Conservation (phyloP, 2,113 vertebrate species). For the Chamaea fasciata region DNA sequence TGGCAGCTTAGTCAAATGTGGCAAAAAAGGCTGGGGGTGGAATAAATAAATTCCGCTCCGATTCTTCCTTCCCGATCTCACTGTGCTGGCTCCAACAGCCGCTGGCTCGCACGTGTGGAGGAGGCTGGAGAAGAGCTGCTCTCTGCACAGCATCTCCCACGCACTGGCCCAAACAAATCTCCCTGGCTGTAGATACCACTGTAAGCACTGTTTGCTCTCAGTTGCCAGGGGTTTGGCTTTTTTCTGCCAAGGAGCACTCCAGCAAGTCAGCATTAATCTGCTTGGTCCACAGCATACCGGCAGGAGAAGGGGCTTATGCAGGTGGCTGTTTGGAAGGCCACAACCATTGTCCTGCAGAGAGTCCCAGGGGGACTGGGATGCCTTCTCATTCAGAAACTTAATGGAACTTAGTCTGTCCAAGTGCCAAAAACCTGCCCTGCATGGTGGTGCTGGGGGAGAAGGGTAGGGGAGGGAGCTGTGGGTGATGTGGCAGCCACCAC, state of each 20-base stretch:
- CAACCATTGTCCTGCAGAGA: background rate
- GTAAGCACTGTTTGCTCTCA: rapidly evolving
- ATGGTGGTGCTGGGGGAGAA: rapidly evolving
- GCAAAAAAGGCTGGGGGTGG: background rate
- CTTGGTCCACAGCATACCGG: background rate
- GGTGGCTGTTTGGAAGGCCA: background rate
- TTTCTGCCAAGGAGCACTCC: background rate
- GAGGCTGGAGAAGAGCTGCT: background rate
- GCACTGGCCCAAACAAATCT: background rate
- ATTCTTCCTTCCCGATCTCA: background rate
- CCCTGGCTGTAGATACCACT: background rate
- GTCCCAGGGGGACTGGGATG: background rate
- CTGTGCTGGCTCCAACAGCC: background rate
- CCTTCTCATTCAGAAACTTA: background rate
- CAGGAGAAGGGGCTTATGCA: background rate
- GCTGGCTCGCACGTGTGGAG: background rate
- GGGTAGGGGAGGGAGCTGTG: background rate
- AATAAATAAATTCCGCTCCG: background rate
- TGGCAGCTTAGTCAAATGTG: background rate
- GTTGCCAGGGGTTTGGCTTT: background rate
- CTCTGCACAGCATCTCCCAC: background rate
- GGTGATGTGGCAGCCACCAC: rapidly evolving
- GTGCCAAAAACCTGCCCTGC: background rate
- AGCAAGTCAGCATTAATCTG: background rate
- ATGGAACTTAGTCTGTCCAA: background rate